Evolutionary conservation across 2,113 vertebrate genomes (phyloP).

Genomic region (Campylomormyrus numenius): DNA sequence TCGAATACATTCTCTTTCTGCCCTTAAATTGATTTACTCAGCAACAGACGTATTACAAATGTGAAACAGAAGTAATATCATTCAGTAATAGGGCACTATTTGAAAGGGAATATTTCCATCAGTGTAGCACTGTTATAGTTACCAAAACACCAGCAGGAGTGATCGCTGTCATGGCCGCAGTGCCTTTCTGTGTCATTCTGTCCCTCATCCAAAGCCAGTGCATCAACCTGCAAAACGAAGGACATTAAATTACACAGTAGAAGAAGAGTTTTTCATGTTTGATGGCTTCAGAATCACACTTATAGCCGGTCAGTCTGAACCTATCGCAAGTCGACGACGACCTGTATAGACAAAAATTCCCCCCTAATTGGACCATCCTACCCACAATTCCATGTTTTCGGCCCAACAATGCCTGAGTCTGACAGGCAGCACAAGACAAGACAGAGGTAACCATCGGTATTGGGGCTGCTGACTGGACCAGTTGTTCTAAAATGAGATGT

Average conservation of each 20-base stretch:
- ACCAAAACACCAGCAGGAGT: background rate
- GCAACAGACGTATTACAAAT: background rate
- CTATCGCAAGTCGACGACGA: too few species aligned
- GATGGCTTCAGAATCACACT: background rate
- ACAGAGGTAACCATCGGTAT: background rate
- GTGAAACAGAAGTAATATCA: background rate
- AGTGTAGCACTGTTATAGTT: background rate
- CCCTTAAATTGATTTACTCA: background rate
- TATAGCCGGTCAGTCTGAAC: background rate
- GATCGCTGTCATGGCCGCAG: background rate
- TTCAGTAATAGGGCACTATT: background rate
- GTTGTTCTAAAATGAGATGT: background rate
- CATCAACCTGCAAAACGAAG: background rate
- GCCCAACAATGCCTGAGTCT: background rate
- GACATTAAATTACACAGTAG: background rate
- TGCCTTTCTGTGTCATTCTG: background rate
- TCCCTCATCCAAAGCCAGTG: background rate
- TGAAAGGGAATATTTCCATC: background rate
- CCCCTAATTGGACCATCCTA: background rate
- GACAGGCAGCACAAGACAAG: background rate
- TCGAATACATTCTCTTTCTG: background rate
- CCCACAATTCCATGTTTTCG: background rate
- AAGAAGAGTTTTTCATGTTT: background rate
- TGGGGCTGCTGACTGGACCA: background rate
- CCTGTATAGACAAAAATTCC: background rate